Base-by-base conservation (phyloP, 2,888 invertebrate genomes). In the Orthosia cruda region DNA sequence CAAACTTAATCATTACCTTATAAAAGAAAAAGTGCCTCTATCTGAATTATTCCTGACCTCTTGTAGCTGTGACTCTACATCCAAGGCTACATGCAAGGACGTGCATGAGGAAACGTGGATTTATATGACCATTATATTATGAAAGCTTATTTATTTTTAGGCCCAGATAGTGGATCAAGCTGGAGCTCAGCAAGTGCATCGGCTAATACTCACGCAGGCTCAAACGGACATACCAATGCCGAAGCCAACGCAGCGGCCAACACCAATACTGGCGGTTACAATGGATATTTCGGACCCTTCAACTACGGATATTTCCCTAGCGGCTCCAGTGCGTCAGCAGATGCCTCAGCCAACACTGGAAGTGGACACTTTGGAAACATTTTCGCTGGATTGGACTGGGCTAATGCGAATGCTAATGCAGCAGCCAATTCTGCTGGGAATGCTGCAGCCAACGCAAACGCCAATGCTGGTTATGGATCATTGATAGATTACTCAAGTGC, bases 271-370 rank as follows among this genome's bases (percentile, higher is more conserved):
- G 67, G 70, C 23, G 71, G 67, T 12, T 79, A 47, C 13, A 15
- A 23, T 0, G 68, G 64, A 23, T 54, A 79, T 20, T 79, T 49
- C 18, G 75, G 75, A 52, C 75, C 83, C 12, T 79, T 62, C 47
- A 71, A 32, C 47, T 79, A 64, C 2, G 73, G 63, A 26, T 69
- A 66, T 16, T 82, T 67, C 23, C 64, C 83, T 15, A 20, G 62
- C 16, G 26, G 78, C 58, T 70, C 85, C 13, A 73, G 77, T 62
- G 86, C 84, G 49, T 74, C 70, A 63, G 76, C 80, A n/a, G 77
- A 83, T 20, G 73, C 83, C 4, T 62, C 68, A 50, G 77, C 72
- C 0, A 72, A 75, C 20, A n/a, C 65, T 57, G 75, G 40, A 54
- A 75, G 32, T 58, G 76, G 80, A 59, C 11, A 4, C 23, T 74